These are phyloP conservation scores for Sebastes jordani DNA, from an alignment of 2,797 vertebrate species.

Conservation along the genomic window DNA sequence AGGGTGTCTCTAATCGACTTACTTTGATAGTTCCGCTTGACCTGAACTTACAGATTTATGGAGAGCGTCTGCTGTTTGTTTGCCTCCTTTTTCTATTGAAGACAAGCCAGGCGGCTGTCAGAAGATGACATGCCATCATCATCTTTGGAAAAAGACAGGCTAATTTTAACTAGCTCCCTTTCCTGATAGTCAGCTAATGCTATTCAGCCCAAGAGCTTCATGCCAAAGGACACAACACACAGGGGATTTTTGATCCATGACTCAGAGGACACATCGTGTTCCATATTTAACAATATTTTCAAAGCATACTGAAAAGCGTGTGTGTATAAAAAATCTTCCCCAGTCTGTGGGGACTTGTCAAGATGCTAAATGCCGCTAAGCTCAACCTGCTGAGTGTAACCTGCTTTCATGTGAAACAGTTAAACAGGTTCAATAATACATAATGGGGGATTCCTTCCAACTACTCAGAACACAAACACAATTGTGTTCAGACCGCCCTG, in stretches of 20 bases:
- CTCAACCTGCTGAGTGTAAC: constrained; percentile 16
- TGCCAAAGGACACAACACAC: constrained; percentile 40
- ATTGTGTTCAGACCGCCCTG: background rate
- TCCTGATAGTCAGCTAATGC: constrained; percentile 33
- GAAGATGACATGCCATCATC: constrained; percentile 20
- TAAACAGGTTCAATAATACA: constrained; percentile 60
- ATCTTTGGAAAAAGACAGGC: constrained; percentile 31
- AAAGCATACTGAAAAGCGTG: constrained; percentile 29
- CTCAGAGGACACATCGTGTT: constrained; percentile 49
- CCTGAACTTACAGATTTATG: constrained; percentile 64
- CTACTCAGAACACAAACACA: background rate
- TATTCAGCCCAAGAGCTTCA: constrained; percentile 33
- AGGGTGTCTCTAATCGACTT: constrained; percentile 52
- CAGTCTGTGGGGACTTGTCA: constrained; percentile 9
- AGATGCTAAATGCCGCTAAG: constrained; percentile 46
- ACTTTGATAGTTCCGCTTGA: constrained; percentile 70
- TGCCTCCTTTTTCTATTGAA: constrained; percentile 14
- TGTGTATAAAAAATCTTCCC: background rate
- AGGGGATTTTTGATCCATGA: constrained; percentile 47
- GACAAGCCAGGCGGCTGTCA: constrained; percentile 36
- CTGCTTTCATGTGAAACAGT: constrained; percentile 62
- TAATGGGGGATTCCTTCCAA: constrained; percentile 33
- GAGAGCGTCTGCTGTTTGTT: constrained; percentile 21
- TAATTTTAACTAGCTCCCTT: constrained; percentile 48
- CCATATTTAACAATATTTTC: constrained; percentile 50